Evolutionary conservation across 1,140 invertebrate genomes (phyloP).

Genomic region (Belonocnema kinseyi): DNA sequence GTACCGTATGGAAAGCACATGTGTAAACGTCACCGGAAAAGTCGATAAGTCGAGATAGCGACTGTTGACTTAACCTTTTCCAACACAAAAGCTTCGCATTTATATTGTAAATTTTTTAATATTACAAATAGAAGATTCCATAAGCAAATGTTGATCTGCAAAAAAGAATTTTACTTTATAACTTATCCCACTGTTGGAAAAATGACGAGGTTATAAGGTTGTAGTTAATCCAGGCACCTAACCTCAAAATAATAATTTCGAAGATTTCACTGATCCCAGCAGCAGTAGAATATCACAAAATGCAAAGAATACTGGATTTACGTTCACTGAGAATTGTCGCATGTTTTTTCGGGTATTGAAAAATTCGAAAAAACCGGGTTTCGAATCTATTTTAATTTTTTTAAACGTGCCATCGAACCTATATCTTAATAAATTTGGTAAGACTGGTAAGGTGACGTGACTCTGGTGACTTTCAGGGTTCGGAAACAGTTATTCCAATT

Average conservation of each 20-base stretch:
- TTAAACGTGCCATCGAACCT: slow-evolving; percentile 5
- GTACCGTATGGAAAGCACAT: slow-evolving; percentile 29
- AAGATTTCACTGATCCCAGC: neutral
- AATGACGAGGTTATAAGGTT: neutral
- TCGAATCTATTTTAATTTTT: neutral
- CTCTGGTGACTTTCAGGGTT: too few relatives aligned
- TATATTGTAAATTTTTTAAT: neutral
- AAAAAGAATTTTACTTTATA: neutral
- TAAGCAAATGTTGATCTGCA: neutral
- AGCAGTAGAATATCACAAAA: neutral
- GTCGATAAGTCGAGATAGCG: slow-evolving; percentile 5
- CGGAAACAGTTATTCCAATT: too few relatives aligned
- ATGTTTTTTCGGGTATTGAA: neutral
- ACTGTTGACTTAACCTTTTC: slow-evolving; percentile 4
- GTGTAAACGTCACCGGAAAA: slow-evolving; percentile 28
- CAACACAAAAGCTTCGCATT: neutral
- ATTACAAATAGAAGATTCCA: neutral
- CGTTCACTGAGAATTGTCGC: slow-evolving; percentile 16
- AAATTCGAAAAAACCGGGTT: neutral
- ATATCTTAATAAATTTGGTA: slow-evolving; percentile 8
- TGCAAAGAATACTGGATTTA: neutral
- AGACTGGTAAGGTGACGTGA: neutral
- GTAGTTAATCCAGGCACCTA: neutral
- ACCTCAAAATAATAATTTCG: neutral
- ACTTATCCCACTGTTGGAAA: neutral